Percentiles rank a stretch among this genome's conserved stretches.
Evolutionary conservation across 2,113 vertebrate genomes (phyloP).

Genomic region (Xiphophorus maculatus): DNA sequence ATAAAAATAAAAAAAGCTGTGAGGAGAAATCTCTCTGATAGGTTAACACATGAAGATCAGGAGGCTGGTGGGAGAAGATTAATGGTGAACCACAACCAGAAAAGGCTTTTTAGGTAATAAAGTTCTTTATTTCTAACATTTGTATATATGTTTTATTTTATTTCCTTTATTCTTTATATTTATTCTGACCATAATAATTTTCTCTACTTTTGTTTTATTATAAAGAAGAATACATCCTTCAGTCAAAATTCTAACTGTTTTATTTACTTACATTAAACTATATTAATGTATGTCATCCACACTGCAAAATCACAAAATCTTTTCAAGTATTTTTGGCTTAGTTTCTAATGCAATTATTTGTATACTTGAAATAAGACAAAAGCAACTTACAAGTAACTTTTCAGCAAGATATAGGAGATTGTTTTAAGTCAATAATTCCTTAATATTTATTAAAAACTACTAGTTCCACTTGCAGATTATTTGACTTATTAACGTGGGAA

Average conservation of each 20-base stretch:
- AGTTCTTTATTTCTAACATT: not conserved
- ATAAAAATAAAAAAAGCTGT: not conserved
- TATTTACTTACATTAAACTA: not conserved
- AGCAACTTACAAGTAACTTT: too few species aligned
- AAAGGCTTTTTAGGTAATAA: conserved; percentile 23
- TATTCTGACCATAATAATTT: not conserved
- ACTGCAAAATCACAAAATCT: too few species aligned
- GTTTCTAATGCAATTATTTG: too few species aligned
- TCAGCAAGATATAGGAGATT: too few species aligned
- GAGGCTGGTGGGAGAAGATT: conserved; percentile 20
- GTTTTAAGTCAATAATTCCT: too few species aligned
- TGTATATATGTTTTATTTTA: too few species aligned
- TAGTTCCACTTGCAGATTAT: too few species aligned
- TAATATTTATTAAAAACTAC: too few species aligned
- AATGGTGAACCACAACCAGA: conserved; percentile 10
- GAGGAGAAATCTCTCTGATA: conserved; percentile 34
- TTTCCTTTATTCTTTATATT: too few species aligned
- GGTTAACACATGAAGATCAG: conserved; percentile 34
- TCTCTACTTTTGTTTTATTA: not conserved
- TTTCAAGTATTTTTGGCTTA: too few species aligned
- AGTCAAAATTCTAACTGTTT: not conserved
- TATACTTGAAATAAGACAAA: too few species aligned
- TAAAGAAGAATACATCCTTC: not conserved
- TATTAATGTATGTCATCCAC: not conserved
- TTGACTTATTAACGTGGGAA: too few species aligned